Percentiles rank a stretch among this genome's conserved stretches.
Evolutionary conservation across 2,888 invertebrate species (phyloP).

Genomic region (Drosophila nigricruria): DNA sequence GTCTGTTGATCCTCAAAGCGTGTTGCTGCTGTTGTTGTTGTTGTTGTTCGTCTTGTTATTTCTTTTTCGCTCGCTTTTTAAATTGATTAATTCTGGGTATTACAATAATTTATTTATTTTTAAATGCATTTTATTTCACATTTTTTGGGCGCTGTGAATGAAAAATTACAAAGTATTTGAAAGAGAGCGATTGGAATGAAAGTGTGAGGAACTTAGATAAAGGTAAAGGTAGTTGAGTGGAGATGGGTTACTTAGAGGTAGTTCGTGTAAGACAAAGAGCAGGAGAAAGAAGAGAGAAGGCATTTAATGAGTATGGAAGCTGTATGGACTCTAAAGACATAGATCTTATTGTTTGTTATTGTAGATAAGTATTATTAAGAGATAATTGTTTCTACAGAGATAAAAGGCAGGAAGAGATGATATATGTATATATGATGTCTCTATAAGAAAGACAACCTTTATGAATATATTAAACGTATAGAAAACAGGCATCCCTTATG

Average conservation of each 20-base stretch:
- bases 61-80: conserved; percentile 48
- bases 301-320: background rate
- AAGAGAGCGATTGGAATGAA: background rate
- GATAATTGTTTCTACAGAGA: background rate
- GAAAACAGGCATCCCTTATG: too few relatives aligned
- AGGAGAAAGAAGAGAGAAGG: background rate
- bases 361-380: background rate
- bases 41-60: conserved; percentile 8
- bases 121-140: conserved; percentile 48
- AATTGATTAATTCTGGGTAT: conserved; percentile 68
- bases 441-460: too few relatives aligned
- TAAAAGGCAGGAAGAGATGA: background rate
- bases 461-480: too few relatives aligned
- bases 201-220: background rate
- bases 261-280: background rate
- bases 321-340: background rate
- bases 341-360: background rate
- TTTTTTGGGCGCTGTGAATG: background rate
- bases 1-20: conserved; percentile 24
- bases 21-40: conserved; percentile 9
- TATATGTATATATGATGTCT: background rate
- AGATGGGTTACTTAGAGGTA: background rate
- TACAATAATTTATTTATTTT: conserved; percentile 74
- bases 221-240: background rate
- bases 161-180: conserved; percentile 3